Evolutionary conservation across 2,113 vertebrate species (phyloP).

Genomic region (Grammomys surdaster): DNA sequence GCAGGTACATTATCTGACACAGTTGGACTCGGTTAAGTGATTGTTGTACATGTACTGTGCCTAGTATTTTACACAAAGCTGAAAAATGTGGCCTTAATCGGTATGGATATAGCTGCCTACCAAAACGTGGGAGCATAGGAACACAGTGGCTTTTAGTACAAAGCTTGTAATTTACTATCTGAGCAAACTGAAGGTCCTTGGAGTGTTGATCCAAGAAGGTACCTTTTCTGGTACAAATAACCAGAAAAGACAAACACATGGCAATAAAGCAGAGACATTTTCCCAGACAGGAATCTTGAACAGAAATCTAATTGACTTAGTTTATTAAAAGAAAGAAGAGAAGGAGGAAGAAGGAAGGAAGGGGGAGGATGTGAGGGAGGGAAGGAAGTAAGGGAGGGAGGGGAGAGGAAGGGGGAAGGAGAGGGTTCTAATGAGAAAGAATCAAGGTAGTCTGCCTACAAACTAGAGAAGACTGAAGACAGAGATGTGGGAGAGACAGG

Average conservation of each 20-base stretch:
- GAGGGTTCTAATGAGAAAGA: neutral
- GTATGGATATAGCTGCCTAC: neutral
- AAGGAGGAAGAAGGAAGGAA: neutral
- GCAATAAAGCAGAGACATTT: conserved; percentile 18
- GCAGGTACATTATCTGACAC: neutral
- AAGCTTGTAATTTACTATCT: neutral
- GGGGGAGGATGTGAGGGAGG: neutral
- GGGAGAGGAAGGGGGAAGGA: neutral
- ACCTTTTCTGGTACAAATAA: neutral
- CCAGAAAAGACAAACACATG: neutral
- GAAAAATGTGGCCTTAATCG: neutral
- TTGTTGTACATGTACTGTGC: neutral
- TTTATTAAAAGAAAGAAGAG: neutral
- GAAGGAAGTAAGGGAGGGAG: neutral
- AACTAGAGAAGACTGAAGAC: neutral
- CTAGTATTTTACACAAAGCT: conserved; percentile 32
- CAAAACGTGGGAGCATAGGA: neutral
- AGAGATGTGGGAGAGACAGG: neutral
- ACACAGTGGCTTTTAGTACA: neutral
- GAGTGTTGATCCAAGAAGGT: neutral
- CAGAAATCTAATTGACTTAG: neutral
- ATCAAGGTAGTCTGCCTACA: neutral
- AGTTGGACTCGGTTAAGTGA: neutral
- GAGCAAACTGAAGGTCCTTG: neutral
- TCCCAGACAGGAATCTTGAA: neutral